Conservation (phyloP, 2,113 vertebrate species). For the Phylloscopus trochiloides region DNA sequence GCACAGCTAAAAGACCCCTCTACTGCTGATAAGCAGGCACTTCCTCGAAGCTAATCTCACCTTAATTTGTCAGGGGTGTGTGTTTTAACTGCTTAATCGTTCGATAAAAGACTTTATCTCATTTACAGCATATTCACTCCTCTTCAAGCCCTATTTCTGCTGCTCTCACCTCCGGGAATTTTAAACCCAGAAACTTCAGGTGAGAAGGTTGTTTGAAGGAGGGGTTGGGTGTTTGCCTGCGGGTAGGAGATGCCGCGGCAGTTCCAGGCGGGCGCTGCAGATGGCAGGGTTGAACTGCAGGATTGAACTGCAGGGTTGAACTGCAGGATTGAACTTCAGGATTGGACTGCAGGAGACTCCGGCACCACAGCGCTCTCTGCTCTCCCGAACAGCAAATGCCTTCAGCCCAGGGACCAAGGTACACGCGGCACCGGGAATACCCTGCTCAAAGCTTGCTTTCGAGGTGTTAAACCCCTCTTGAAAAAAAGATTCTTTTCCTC, state of each 20-base stretch:
- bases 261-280: conserved; percentile 10
- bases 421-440: rapidly evolving
- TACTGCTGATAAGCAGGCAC: not conserved
- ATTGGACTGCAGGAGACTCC: not conserved
- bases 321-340: too few relatives aligned
- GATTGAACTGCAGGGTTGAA: too few relatives aligned
- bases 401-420: rapidly evolving
- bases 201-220: rapidly evolving
- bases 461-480: not conserved
- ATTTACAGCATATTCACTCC: not conserved
- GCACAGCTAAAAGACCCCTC: rapidly evolving
- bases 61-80: not conserved
- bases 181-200: not conserved
- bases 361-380: rapidly evolving
- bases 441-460: too few relatives aligned
- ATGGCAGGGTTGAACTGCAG: conserved; percentile 39
- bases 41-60: not conserved
- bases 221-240: rapidly evolving
- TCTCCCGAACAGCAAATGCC: rapidly evolving
- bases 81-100: not conserved
- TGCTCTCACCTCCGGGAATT: not conserved
- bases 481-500: not conserved
- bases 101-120: not conserved
- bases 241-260: not conserved
- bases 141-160: not conserved